Evolutionary conservation across 2,113 vertebrate genomes (phyloP), one percentile per base, ranked within the genome.

Genomic region (Ochotona curzoniae): DNA sequence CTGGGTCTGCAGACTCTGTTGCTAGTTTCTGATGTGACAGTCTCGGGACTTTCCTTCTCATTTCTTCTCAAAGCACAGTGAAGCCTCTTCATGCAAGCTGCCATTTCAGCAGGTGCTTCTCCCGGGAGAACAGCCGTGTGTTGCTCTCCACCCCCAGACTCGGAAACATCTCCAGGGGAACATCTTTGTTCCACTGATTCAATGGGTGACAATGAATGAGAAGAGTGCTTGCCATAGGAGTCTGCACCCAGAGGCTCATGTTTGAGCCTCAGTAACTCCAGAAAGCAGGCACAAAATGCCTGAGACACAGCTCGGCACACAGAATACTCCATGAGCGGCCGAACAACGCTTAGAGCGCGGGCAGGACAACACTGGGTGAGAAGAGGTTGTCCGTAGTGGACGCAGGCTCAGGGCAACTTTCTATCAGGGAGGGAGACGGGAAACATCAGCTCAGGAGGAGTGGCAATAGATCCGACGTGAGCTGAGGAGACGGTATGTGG

Each of bases 341-440:
- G 63, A 21, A 30, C 76, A 76, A 63, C 89, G 69, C 57, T 64
- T 73, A 92, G 54, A 84, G 49, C 90, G 84, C 80, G 79, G 85
- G 18, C 57, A 90, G 18, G 61, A 76, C 8, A 61, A 73, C 89
- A 51, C 75, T 26, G 70, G 49, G 35, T 35, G 47, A 32, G 82
- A 60, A 21, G 91, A 69, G 63, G 26, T 32, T 74, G 38, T 8
- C 25, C 57, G 67, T n/a, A 92, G 18, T 51, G 28, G 85, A 57
- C 20, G 51, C 1, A 49, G 26, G 23, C 8, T 47, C 47, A 32
- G 44, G 10, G 70, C 47, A 85, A 71, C 12, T 51, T 49, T 63
- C n/a, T 71, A 82, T 70, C 21, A 1, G 11, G 49, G n/a, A 84
- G 76, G 25, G 63, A 47, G 61, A 84, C 66, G 70, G 66, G 61